Conservation (phyloP, 2,797 vertebrate genomes). For the Poeciliopsis turneri region DNA sequence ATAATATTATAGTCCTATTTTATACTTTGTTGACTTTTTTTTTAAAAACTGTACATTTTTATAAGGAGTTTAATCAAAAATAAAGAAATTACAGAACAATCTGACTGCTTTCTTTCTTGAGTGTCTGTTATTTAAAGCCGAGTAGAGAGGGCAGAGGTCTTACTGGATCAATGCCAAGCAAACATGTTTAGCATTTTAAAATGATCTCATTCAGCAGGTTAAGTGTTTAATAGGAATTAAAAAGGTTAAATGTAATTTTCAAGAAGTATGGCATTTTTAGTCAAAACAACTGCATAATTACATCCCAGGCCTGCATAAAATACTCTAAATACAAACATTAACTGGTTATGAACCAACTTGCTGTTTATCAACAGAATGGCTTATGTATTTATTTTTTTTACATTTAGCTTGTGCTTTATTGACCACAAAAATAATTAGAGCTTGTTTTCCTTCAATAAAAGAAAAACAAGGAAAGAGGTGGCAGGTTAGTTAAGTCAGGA, state of each 20-base stretch:
- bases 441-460: slow-evolving; percentile 11
- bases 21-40: not conserved
- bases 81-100: not conserved
- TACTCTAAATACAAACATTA: slow-evolving; percentile 19
- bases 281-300: slow-evolving; percentile 1
- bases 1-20: not conserved
- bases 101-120: not conserved
- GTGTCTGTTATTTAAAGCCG: not conserved
- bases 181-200: not conserved
- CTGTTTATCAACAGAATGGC: slow-evolving; percentile 1
- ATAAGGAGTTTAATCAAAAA: not conserved
- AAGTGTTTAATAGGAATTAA: slow-evolving; percentile 11
- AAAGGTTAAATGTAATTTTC: slow-evolving; percentile 28
- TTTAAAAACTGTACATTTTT: not conserved
- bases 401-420: slow-evolving; percentile 27
- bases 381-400: not conserved
- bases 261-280: slow-evolving; percentile 16
- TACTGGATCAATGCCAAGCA: not conserved
- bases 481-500: not conserved
- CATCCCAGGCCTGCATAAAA: not conserved
- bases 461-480: not conserved
- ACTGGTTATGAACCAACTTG: slow-evolving; percentile 17
- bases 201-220: not conserved
- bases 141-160: not conserved
- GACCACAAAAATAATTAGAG: slow-evolving; percentile 10